Percentiles rank a stretch among this genome's conserved stretches.
Conservation (phyloP, 1,140 invertebrate species). For the Hycleus phaleratus region DNA sequence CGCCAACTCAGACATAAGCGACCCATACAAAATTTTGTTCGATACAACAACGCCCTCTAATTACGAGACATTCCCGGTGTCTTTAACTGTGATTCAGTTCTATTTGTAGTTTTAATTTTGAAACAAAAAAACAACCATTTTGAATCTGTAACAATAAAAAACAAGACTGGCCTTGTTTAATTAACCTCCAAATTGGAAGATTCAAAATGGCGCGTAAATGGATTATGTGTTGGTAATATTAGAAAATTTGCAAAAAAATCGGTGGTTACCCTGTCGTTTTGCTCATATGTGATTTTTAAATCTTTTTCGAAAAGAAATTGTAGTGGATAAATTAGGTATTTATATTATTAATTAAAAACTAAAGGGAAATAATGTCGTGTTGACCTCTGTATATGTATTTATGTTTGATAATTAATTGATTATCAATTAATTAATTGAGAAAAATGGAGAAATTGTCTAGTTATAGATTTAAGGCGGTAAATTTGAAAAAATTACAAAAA, state of each 20-base stretch:
- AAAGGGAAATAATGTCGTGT: slow-evolving; percentile 26
- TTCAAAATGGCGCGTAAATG: neutral
- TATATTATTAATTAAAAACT: neutral
- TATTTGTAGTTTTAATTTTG: neutral
- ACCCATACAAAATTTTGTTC: slow-evolving; percentile 7
- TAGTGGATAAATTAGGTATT: slow-evolving; percentile 1
- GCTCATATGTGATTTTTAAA: slow-evolving; percentile 4
- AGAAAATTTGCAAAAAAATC: neutral
- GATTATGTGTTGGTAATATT: neutral
- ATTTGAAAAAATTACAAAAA: neutral
- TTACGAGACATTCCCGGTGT: slow-evolving; percentile 30
- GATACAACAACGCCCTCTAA: no score
- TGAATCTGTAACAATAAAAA: no score
- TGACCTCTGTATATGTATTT: slow-evolving; percentile 30
- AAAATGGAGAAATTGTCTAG: slow-evolving; percentile 7
- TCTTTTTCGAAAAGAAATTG: slow-evolving; percentile 1
- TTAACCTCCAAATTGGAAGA: neutral
- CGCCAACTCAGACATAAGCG: no score
- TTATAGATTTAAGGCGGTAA: neutral
- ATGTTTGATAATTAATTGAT: slow-evolving; percentile 25
- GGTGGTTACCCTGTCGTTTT: slow-evolving; percentile 1
- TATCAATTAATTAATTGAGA: neutral
- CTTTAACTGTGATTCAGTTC: slow-evolving; percentile 30
- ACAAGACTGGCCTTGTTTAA: neutral
- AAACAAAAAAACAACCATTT: no score